Conservation (phyloP, 2,888 invertebrate species). For the Osmoderma eremita region DNA sequence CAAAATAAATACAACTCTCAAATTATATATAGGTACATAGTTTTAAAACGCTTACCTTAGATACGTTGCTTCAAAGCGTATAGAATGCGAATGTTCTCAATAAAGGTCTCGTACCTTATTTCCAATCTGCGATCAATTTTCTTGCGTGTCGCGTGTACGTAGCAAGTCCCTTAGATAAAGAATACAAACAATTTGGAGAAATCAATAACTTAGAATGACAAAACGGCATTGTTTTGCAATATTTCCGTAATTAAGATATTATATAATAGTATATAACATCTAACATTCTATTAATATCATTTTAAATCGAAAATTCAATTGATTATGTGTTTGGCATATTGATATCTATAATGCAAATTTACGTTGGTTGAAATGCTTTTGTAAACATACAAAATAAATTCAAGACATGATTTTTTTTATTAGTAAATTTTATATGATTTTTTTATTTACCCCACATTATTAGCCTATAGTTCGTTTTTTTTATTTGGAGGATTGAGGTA, state of each 20-base stretch:
- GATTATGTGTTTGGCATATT: too few relatives aligned
- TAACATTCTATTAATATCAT: too few relatives aligned
- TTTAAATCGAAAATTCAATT: too few relatives aligned
- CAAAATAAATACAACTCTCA: too few relatives aligned
- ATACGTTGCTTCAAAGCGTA: neutral
- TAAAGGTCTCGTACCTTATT: constrained; percentile 16
- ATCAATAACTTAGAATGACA: constrained; percentile 20
- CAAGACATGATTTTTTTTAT: too few relatives aligned
- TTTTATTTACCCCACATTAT: too few relatives aligned
- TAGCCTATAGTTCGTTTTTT: too few relatives aligned
- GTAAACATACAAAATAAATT: too few relatives aligned
- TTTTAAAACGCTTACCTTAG: constrained; percentile 14
- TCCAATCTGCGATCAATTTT: constrained; percentile 37
- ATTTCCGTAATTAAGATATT: constrained; percentile 1
- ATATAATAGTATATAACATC: neutral
- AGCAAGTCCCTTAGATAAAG: constrained; percentile 8
- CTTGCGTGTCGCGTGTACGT: constrained; percentile 25
- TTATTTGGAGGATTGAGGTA: too few relatives aligned
- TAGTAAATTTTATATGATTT: too few relatives aligned
- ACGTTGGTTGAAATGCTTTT: too few relatives aligned
- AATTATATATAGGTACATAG: neutral
- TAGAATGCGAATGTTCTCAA: constrained; percentile 2
- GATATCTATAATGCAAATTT: too few relatives aligned
- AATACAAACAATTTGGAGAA: constrained; percentile 33
- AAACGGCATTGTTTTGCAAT: neutral